A percentile compares a stretch with the other conserved stretches of the same genome.
These are phyloP conservation scores for Podabrus alpinus DNA, from an alignment of 2,888 invertebrate genomes.

Conservation along the genomic window DNA sequence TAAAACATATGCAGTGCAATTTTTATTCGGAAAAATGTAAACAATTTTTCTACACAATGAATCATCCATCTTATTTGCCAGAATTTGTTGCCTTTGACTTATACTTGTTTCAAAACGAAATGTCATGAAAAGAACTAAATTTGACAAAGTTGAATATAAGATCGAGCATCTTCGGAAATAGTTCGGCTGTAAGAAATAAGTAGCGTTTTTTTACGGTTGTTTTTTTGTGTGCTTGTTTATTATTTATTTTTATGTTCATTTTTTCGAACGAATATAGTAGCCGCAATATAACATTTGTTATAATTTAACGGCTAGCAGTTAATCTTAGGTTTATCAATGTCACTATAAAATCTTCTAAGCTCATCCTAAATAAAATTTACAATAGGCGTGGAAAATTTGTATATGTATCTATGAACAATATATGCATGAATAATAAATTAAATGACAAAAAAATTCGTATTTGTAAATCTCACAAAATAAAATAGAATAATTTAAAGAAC, in stretches of 20 bases:
- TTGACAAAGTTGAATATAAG: background rate
- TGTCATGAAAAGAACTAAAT: background rate
- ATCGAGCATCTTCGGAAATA: background rate
- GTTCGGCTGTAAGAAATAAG: background rate
- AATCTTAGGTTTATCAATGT: background rate
- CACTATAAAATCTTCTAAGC: too few species aligned
- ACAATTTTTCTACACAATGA: background rate
- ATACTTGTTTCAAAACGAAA: background rate
- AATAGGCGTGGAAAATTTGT: too few species aligned
- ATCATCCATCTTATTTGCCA: background rate
- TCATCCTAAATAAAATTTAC: too few species aligned
- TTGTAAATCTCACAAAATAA: too few species aligned
- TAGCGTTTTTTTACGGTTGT: background rate
- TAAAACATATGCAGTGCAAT: background rate
- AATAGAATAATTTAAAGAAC: too few species aligned
- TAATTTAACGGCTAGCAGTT: background rate
- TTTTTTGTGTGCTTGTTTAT: background rate
- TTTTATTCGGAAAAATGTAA: background rate
- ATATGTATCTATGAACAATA: too few species aligned
- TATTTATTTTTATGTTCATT: background rate
- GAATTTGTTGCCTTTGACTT: background rate
- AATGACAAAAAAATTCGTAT: too few species aligned
- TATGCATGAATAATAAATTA: too few species aligned
- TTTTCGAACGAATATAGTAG: background rate
- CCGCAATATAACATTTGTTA: background rate